A percentile compares a stretch with the other conserved stretches of the same genome.
Evolutionary conservation across 2,113 vertebrate genomes (phyloP).

Genomic region (Genyomyrus donnyi): DNA sequence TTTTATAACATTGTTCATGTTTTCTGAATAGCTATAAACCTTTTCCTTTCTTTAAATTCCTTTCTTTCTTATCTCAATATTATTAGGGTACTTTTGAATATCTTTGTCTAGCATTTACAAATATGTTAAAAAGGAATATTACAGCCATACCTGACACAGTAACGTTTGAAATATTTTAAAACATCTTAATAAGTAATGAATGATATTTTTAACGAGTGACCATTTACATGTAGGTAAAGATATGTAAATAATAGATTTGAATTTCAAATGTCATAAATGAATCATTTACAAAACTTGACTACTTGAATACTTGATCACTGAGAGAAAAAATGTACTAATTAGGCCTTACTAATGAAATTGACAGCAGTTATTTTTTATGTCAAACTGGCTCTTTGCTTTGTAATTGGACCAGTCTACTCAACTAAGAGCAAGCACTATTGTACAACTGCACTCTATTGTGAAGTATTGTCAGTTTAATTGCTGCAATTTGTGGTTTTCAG

Average conservation of each 20-base stretch:
- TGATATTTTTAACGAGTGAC: not conserved
- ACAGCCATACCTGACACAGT: not conserved
- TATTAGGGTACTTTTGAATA: not conserved
- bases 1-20: not conserved
- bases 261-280: not conserved
- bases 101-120: not conserved
- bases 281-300: not conserved
- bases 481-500: not conserved
- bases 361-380: not conserved
- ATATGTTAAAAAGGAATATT: not conserved
- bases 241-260: not conserved
- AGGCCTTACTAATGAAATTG: not conserved
- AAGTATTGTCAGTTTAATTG: not conserved
- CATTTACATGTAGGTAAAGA: not conserved
- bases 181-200: not conserved
- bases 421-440: not conserved
- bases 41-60: not conserved
- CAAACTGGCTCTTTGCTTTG: not conserved
- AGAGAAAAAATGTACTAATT: not conserved
- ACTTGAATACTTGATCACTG: not conserved
- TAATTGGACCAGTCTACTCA: not conserved
- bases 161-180: not conserved
- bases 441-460: not conserved
- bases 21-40: not conserved
- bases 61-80: not conserved